Evolutionary conservation across 2,888 invertebrate genomes (phyloP), one percentile per base, ranked within the genome.

Genomic region (Monochamus alternatus): DNA sequence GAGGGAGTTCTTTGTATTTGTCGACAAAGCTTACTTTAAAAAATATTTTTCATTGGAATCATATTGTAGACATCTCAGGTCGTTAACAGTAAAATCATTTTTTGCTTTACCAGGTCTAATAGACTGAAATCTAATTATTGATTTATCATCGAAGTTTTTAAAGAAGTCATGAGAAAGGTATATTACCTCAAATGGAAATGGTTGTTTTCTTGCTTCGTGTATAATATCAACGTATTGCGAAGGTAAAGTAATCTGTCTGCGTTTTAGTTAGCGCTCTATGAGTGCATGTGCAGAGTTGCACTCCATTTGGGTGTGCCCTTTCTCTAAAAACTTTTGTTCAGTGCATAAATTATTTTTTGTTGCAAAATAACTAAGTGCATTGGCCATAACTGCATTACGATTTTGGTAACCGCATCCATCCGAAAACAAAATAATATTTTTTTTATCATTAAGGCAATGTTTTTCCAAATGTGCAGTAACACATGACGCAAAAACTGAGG

Each of bases 391-490:
- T 30, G 59, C 12, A 9, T 59, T 59, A 22, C 30, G 59, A 30
- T 59, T 59, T 22, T 59, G 59, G 59, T 59, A 59, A 0, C 59
- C 59, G 22, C 59, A 59, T 14, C 59, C 59, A 59, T 59, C 22
- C 10, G 63, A 63, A 63, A 63, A 63, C n/a, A 63, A 63, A 8
- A 63, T 38, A 38, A 32, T 38, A 38, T 38, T 63, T n/a, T 63
- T 12, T 38, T 38, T 38, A 14, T 63, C 63, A 9, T 59, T 22
- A n/a, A 59, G 31, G 12, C 63, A 63, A 63, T 63, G 14, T 38
- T 63, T 63, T 38, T 63, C 12, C 9, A 63, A 32, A 38, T 38
- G 63, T 63, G 10, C 63, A 14, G 22, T 38, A 38, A 63, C 43
- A 63, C 63, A 63, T 63, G 63, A 63, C 9, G 22, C 63, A 63